Base-by-base conservation (phyloP, 64 coral and sea anemone species). In the Montipora capricornis region DNA sequence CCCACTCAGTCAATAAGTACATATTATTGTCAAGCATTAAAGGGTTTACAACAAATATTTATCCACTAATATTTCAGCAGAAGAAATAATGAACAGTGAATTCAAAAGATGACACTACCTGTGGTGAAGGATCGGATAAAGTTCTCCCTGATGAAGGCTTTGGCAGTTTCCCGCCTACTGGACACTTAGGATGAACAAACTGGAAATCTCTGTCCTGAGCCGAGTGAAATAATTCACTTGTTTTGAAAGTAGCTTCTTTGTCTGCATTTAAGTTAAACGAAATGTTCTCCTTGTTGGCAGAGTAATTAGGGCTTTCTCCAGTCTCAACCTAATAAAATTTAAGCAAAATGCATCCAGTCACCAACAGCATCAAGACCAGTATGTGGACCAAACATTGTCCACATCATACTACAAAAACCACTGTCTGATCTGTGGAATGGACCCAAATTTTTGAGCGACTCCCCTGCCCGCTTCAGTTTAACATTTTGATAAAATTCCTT, bases 41-140 rank as follows among this genome's bases (percentile, higher is more conserved):
- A 1, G 9, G 61, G 11, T 15, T 64, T 64, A 64, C 9, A 64
- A 37, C 37, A 37, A 37, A 37, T 37, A 37, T 37, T 37, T 37
- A 37, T 37, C 37, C 37, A 37, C 37, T 37, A 37, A 37, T 37
- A 37, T 37, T 37, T 37, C 37, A 37, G 37, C 37, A 37, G 11
- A 71, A 11, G 6, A 20, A 22, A 71, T 4, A 7, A 71, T 71
- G 5, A 24, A 20, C 5, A 20, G 11, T 67, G 4, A 15, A 67
- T 67, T 3, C 15, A 51, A n/a, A 0, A 57, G 20, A 20, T 79
- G 3, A 75, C 5, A 37, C 68, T 79, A 95, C 93, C 93, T 85
- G 79, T 20, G 88, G 73, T 49, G 71, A 77, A 47, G 93, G 93
- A 19, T 95, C 93, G 75, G 93, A 95, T 8, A 95, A 47, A 10